These are phyloP conservation scores for Chaetops frenatus DNA, from an alignment of 2,113 vertebrate genomes.

Conservation along the genomic window DNA sequence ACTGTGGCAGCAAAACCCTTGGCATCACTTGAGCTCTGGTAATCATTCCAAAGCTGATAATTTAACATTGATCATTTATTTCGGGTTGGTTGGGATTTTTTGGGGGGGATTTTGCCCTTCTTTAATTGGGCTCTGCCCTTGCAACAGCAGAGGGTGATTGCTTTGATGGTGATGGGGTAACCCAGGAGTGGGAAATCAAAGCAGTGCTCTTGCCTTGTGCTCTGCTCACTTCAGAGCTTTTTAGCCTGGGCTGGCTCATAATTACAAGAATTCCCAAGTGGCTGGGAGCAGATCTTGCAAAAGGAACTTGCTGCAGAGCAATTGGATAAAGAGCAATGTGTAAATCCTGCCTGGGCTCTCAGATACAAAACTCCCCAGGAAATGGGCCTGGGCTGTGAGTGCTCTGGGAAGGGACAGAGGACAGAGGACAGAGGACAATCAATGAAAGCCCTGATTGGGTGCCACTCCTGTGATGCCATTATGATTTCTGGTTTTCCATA, in stretches of 20 bases:
- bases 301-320: neutral
- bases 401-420: neutral
- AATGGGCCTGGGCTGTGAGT: fast-evolving
- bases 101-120: neutral
- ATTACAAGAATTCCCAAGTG: neutral
- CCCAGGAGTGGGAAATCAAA: neutral
- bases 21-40: neutral
- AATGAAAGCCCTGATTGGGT: neutral
- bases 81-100: neutral
- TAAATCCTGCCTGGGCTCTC: neutral
- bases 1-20: neutral
- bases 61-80: neutral
- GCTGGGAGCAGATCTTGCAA: neutral
- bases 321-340: neutral
- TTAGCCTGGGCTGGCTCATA: neutral
- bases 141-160: neutral
- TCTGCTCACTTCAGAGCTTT: neutral
- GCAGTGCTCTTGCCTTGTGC: neutral
- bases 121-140: neutral
- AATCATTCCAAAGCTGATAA: neutral
- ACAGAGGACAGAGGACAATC: neutral
- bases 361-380: neutral
- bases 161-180: neutral
- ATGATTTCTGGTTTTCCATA: too few relatives aligned
- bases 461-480: too few relatives aligned